These are phyloP conservation scores for Delphinapterus leucas DNA, from an alignment of 2,113 vertebrate genomes.

Conservation along the genomic window DNA sequence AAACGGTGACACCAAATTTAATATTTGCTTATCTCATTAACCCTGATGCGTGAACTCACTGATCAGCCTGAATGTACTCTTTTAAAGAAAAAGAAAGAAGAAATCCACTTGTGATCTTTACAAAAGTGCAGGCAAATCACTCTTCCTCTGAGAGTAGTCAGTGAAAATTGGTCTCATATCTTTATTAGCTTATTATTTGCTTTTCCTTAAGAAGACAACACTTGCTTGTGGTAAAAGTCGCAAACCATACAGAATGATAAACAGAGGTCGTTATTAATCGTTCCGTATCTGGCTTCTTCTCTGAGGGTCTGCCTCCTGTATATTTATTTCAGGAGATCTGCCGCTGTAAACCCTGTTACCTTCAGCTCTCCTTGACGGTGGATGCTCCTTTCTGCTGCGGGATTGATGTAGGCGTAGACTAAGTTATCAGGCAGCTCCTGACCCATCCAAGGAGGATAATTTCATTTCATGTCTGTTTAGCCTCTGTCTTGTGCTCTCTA, in stretches of 20 bases:
- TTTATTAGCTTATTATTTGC: conserved; percentile 3
- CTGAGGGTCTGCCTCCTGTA: neutral
- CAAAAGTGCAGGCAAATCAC: neutral
- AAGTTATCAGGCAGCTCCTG: conserved; percentile 68
- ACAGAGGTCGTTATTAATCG: neutral
- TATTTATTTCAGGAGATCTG: neutral
- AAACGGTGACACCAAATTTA: conserved; percentile 44
- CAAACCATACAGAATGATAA: neutral
- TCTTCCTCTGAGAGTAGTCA: neutral
- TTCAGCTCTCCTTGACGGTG: conserved; percentile 68
- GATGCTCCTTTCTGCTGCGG: neutral
- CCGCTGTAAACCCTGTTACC: conserved; percentile 37
- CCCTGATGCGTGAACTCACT: neutral
- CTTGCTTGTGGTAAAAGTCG: neutral
- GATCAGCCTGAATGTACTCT: neutral
- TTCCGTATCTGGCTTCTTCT: neutral
- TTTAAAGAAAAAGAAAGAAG: neutral
- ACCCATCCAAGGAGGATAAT: conserved; percentile 62
- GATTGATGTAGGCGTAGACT: conserved; percentile 62
- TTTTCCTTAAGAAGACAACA: neutral
- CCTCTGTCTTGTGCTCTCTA: conserved; percentile 57
- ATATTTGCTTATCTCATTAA: conserved; percentile 38
- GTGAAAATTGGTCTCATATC: neutral
- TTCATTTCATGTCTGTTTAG: conserved; percentile 67
- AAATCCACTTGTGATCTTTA: neutral